These are phyloP conservation scores for Oxyruncus cristatus DNA, from an alignment of 2,113 vertebrate species.

Conservation along the genomic window DNA sequence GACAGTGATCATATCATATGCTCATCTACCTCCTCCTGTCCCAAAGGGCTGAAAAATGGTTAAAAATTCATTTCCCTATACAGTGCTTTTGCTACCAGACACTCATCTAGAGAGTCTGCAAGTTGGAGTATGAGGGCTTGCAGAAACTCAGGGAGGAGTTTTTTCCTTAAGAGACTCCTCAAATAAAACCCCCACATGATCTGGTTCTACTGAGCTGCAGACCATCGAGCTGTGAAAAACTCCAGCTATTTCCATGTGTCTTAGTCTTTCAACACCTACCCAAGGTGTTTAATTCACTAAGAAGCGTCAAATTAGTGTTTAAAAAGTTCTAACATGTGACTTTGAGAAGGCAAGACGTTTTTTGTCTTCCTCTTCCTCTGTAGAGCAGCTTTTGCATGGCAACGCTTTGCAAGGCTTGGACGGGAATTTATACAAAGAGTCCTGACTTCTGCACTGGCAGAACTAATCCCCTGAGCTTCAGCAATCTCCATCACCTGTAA, in stretches of 20 bases:
- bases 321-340: neutral
- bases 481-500: neutral
- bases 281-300: neutral
- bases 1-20: neutral
- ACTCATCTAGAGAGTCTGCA: neutral
- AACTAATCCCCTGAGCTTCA: neutral
- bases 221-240: neutral
- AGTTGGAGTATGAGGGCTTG: neutral
- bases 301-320: neutral
- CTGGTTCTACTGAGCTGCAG: neutral
- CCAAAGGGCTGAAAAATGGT: neutral
- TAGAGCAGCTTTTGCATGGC: neutral
- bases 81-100: neutral
- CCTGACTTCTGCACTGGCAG: neutral
- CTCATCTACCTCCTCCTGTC: neutral
- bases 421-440: neutral
- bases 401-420: neutral
- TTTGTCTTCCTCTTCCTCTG: neutral
- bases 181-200: neutral
- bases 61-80: neutral
- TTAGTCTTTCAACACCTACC: neutral
- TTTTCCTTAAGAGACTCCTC: neutral
- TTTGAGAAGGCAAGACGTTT: neutral
- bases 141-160: neutral
- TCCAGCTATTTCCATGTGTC: neutral